Percentiles rank a stretch among this genome's conserved stretches.
Evolutionary conservation across 2,888 invertebrate genomes (phyloP).

Genomic region (Zootermopsis nevadensis): DNA sequence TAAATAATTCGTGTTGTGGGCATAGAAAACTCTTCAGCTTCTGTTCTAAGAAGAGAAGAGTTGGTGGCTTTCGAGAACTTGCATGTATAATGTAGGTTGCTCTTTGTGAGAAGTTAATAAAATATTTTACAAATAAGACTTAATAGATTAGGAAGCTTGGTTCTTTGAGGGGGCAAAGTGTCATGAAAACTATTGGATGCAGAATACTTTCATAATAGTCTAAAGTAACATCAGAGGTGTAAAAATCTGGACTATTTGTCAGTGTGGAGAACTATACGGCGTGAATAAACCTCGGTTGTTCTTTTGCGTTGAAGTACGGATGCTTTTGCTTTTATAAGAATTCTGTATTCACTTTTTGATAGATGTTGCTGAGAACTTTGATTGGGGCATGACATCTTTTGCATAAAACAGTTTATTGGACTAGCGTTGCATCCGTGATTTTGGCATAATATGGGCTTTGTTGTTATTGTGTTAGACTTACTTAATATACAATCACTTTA

Average conservation of each 20-base stretch:
- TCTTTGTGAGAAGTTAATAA: constrained; percentile 46
- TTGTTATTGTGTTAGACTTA: no score
- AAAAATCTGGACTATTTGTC: neutral
- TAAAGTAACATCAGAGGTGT: neutral
- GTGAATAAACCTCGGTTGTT: neutral
- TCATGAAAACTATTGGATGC: neutral
- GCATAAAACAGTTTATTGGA: no score
- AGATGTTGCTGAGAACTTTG: no score
- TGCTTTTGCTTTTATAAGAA: neutral
- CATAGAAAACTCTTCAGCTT: constrained; percentile 18
- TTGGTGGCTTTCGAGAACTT: constrained; percentile 1
- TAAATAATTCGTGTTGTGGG: constrained; percentile 24
- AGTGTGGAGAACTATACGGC: neutral
- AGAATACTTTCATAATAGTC: neutral
- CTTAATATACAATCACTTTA: no score
- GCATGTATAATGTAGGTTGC: constrained; percentile 44
- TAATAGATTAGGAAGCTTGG: constrained; percentile 17
- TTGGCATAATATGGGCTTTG: no score
- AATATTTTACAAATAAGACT: constrained; percentile 41
- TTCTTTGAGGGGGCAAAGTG: neutral
- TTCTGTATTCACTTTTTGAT: neutral
- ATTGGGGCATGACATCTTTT: no score
- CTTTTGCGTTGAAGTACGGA: neutral
- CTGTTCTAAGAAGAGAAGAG: constrained; percentile 40
- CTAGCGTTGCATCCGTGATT: no score